Evolutionary conservation across 2,888 invertebrate species (phyloP).

Genomic region (Stenoptilia bipunctidactyla): DNA sequence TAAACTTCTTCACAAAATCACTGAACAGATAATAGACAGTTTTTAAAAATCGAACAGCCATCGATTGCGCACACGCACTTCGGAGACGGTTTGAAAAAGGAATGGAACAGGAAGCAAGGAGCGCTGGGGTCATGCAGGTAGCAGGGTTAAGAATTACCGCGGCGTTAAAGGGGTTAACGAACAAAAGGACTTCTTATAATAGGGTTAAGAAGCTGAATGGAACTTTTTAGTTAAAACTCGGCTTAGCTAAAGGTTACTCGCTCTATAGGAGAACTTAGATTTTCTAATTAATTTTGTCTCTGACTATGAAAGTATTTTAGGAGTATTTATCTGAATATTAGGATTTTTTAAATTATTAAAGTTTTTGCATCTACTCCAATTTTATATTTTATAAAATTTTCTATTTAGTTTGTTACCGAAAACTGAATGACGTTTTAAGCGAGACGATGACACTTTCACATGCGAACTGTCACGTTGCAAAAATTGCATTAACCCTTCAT

Average conservation of each 20-base stretch:
- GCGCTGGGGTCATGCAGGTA: constrained; percentile 68
- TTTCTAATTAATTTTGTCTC: too few species aligned
- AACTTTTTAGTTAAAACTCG: constrained; percentile 35
- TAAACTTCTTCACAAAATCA: constrained; percentile 6
- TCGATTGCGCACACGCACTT: constrained; percentile 57
- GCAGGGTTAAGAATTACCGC: constrained; percentile 58
- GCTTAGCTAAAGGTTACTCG: constrained; percentile 49
- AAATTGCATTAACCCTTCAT: constrained; percentile 55
- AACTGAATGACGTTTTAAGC: too few species aligned
- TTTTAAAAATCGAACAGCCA: constrained; percentile 24
- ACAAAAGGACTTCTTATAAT: constrained; percentile 63
- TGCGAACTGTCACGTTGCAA: constrained; percentile 63
- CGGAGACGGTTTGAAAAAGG: constrained; percentile 46
- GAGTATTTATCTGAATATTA: too few species aligned
- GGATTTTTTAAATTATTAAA: too few species aligned
- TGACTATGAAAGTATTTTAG: too few species aligned
- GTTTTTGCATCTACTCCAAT: too few species aligned
- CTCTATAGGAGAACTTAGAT: too few species aligned
- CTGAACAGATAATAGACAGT: constrained; percentile 6
- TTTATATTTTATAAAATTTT: too few species aligned
- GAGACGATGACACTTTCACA: constrained; percentile 54
- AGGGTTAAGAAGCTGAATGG: constrained; percentile 50
- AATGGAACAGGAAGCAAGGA: constrained; percentile 64
- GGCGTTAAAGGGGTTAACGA: constrained; percentile 62
- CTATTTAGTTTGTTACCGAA: too few species aligned